Evolutionary conservation across 2,113 vertebrate species (phyloP).

Genomic region (Coturnix japonica): DNA sequence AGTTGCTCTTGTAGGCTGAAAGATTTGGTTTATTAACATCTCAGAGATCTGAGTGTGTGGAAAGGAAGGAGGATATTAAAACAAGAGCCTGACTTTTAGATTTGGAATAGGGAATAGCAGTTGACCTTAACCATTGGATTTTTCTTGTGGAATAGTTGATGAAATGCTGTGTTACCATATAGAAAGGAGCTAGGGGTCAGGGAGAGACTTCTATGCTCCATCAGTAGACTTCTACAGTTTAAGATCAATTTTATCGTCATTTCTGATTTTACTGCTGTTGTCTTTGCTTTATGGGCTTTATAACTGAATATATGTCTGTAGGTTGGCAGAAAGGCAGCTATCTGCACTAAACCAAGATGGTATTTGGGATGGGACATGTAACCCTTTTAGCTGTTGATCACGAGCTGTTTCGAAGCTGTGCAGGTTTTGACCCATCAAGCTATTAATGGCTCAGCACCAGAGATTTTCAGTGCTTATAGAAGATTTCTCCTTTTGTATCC

Average conservation of each 20-base stretch:
- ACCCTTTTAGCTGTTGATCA: neutral
- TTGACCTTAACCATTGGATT: neutral
- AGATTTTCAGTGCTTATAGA: neutral
- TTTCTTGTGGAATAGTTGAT: neutral
- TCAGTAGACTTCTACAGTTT: neutral
- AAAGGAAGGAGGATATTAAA: neutral
- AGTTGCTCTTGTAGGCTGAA: neutral
- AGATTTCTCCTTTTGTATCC: neutral
- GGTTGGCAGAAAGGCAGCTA: neutral
- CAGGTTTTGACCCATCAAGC: conserved; percentile 7
- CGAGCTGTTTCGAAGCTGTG: neutral
- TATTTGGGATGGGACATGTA: neutral
- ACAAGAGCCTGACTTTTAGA: neutral
- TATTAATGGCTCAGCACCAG: neutral
- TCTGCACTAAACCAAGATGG: neutral
- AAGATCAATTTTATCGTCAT: neutral
- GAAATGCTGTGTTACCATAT: neutral
- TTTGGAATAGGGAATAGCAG: neutral
- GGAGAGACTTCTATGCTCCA: neutral
- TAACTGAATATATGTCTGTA: neutral
- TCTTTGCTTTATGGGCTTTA: neutral
- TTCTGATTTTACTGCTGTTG: neutral
- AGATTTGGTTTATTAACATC: neutral
- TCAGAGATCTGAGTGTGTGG: neutral
- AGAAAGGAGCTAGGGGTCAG: neutral